Base-by-base conservation (phyloP, 2,797 vertebrate genomes). In the Selene dorsalis region DNA sequence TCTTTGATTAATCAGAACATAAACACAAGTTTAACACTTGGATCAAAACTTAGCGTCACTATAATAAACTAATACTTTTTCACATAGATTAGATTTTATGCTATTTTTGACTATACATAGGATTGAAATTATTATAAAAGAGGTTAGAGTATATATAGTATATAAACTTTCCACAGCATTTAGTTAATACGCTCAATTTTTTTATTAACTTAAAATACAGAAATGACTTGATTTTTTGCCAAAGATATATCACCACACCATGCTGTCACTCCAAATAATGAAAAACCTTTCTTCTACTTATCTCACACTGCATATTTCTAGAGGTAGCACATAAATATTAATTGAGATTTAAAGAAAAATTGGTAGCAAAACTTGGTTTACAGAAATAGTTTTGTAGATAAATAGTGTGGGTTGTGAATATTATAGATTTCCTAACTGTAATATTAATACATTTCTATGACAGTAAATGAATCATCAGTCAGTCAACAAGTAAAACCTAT, bases 1-100 rank as follows among this genome's bases (percentile, higher is more conserved):
- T 88, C 79, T 76, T 75, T 45, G 63, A 52, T 84, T 17, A 59
- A 32, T 76, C 75, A 67, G 58, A 77, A 77, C 69, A 80, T 74
- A 26, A 63, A 43, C 50, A 57, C 55, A 24, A 72, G 24, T 72
- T 53, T 22, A 52, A 1, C 16, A 26, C 3, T 47, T 28, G 16
- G 38, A 57, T 61, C n/a, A 50, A 16, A 16, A n/a, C 22, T 45
- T 68, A 2, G 7, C 17, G 1, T 63, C 22, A 18, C 5, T 22
- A 16, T 58, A 28, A 58, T 13, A 16, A 35, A 6, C 32, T 30
- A 30, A 30, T 30, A 30, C 3, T 5, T 5, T 32, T 35, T 8
- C 32, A 35, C 6, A 35, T 35, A 35, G 32, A 35, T 35, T 2
- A 53, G 50, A 53, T 24, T 50, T 18, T 18, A n/a, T 47, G 9